Conservation (phyloP, 2,888 invertebrate genomes). For the Eristalis arbustorum region DNA sequence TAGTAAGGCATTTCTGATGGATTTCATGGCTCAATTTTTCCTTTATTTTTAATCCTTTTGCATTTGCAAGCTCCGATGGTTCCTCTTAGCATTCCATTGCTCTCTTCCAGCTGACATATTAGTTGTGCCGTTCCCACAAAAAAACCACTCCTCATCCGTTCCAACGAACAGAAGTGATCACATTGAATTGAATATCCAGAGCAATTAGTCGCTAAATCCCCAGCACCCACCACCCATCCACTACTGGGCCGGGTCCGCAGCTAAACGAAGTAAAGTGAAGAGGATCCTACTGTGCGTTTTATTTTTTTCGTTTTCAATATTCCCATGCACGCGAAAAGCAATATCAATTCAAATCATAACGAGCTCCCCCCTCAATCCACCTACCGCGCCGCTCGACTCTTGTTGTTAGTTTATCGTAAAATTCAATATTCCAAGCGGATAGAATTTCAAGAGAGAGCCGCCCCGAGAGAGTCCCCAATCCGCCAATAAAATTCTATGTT, state of each 20-base stretch:
- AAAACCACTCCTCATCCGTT: not conserved
- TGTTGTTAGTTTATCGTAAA: not conserved
- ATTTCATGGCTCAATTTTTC: no score
- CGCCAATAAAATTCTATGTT: constrained; percentile 41
- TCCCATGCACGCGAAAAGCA: not conserved
- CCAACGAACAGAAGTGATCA: not conserved
- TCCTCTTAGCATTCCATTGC: no score
- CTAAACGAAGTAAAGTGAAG: not conserved
- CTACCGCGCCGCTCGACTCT: not conserved
- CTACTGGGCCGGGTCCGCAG: no score
- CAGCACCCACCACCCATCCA: no score
- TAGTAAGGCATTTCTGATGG: no score
- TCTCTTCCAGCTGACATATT: no score
- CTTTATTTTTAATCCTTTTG: no score
- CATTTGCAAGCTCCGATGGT: no score
- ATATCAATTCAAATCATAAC: not conserved
- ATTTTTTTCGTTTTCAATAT: not conserved
- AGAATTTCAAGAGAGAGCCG: constrained; percentile 17
- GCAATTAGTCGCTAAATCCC: not conserved
- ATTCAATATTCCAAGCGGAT: constrained; percentile 9
- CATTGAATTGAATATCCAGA: not conserved
- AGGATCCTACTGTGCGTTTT: not conserved
- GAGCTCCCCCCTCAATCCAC: not conserved
- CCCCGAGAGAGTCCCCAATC: constrained; percentile 2
- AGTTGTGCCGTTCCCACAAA: not conserved